Base-by-base conservation (phyloP, 1,140 invertebrate species). In the Pinna nobilis region DNA sequence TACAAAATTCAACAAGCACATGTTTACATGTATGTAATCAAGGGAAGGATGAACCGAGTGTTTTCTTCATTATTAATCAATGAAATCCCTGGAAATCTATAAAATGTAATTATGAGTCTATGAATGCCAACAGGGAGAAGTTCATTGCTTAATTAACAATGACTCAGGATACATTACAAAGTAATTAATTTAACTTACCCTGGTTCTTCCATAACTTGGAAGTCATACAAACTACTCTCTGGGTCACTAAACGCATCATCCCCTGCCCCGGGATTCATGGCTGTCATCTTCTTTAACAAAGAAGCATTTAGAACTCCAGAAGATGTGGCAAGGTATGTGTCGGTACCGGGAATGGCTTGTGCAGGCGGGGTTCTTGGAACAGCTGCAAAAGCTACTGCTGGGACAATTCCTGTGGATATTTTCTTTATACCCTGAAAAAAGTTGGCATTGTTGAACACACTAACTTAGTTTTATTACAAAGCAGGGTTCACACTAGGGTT, bases 211-310 rank as follows among this genome's bases (percentile, higher is more conserved):
- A 86, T 84, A 37, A 80, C 75, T 47, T 84, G 77, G 65, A 82
- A 86, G 68, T 84, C 83, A 81, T 78, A 86, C n/a, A 85, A 61
- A 73, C 84, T 85, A 55, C 82, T 86, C 70, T 86, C 83, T 39
- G 84, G 83, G 57, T 86, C 83, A 79, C 81, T 84, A 25, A 84
- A 77, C 37, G 66, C 44, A 37, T 74, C 66, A 65, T 82, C 76
- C 23, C 39, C 37, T 25, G 23, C 20, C 37, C 76, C 37, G 23
- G 60, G 65, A 44, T 71, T 37, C n/a, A 61, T 37, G 35, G 61
- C 71, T 33, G 69, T 74, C 33, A 77, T 33, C 25, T 65, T 73
- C 9, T 78, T 74, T 3, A 83, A 18, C 30, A 81, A 32, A 13
- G 80, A 79, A 7, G 82, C 66, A 47, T 77, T 82, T 1, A 84